A percentile compares a stretch with the other conserved stretches of the same genome.
These are phyloP conservation scores for Drosophila leontia DNA, from an alignment of 1,140 invertebrate species.

Conservation along the genomic window DNA sequence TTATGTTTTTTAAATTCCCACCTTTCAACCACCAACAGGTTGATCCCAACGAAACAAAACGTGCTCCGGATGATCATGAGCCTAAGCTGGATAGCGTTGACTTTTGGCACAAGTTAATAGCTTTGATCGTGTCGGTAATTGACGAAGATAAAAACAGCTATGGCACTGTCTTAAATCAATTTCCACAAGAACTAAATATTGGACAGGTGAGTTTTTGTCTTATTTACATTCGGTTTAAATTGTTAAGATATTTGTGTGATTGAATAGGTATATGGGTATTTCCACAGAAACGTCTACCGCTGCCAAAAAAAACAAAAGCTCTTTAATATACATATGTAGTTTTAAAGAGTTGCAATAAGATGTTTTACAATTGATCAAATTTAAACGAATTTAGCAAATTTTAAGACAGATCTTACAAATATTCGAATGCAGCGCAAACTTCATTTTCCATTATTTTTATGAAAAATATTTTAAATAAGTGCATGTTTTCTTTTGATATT, in stretches of 20 bases:
- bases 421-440: too few species aligned
- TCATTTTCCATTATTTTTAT: too few species aligned
- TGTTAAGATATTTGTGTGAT: too few species aligned
- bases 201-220: slow-evolving; percentile 88
- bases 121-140: slow-evolving; percentile 98
- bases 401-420: too few species aligned
- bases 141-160: slow-evolving; percentile 99
- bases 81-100: slow-evolving; percentile 96
- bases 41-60: slow-evolving; percentile 94
- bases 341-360: too few species aligned
- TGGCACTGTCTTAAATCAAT: slow-evolving; percentile 99
- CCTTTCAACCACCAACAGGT: slow-evolving; percentile 85
- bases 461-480: too few species aligned
- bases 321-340: too few species aligned
- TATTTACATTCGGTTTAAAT: background rate
- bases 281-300: too few species aligned
- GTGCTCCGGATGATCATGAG: slow-evolving; percentile 94
- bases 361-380: too few species aligned
- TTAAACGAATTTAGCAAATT: too few species aligned
- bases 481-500: too few species aligned
- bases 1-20: background rate
- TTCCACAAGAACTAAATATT: slow-evolving; percentile 96
- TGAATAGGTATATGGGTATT: background rate
- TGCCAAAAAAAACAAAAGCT: too few species aligned
- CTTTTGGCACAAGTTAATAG: slow-evolving; percentile 99